Conservation (phyloP, 2,797 vertebrate species). For the Acanthis flammea region DNA sequence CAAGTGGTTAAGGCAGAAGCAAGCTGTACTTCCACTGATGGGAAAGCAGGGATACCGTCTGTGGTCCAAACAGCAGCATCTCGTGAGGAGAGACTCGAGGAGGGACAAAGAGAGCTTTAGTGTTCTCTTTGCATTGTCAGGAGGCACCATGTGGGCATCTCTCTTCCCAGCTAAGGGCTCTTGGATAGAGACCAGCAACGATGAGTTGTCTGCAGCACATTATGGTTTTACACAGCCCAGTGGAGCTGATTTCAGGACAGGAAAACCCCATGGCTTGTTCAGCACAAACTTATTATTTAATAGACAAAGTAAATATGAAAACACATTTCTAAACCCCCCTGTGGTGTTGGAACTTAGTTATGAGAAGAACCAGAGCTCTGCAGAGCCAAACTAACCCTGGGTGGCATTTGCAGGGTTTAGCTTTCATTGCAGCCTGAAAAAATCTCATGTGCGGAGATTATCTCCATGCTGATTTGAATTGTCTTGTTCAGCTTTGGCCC, state of each 20-base stretch:
- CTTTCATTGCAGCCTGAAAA: constrained; percentile 65
- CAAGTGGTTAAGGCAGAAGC: neutral
- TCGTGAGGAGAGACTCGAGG: neutral
- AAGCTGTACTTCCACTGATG: neutral
- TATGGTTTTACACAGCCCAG: neutral
- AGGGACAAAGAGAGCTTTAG: neutral
- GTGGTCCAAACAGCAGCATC: neutral
- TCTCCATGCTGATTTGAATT: constrained; percentile 60
- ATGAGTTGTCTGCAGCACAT: neutral
- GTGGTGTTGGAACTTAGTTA: constrained; percentile 13
- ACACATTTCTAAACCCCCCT: neutral
- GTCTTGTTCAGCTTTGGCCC: constrained; percentile 68
- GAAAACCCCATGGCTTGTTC: neutral
- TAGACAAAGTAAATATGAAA: neutral
- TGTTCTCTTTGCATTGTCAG: neutral
- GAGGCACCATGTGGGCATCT: neutral
- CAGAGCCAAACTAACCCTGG: neutral
- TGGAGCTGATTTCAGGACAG: neutral
- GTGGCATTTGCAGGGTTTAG: constrained; percentile 66
- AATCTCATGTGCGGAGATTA: constrained; percentile 40
- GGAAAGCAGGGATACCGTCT: neutral
- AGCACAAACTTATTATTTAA: constrained; percentile 9
- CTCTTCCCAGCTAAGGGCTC: neutral
- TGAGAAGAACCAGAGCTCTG: neutral
- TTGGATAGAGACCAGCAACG: neutral